Conservation (phyloP, 2,888 invertebrate species). For the Trichacis sp. region DNA sequence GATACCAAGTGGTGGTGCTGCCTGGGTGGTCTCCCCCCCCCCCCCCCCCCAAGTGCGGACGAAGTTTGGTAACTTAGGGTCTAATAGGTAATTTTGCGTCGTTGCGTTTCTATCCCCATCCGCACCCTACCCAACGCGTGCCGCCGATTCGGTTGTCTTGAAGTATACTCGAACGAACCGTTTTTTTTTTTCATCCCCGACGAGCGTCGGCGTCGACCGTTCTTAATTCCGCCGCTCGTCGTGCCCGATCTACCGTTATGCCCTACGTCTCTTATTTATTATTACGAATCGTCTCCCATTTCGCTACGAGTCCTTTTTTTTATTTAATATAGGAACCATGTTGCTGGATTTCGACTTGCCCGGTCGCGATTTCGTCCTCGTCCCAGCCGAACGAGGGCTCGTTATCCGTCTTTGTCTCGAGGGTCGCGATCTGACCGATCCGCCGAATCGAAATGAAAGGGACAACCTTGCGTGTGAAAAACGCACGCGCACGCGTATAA, state of each 20-base stretch:
- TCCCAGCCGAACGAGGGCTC: slow-evolving; percentile 37
- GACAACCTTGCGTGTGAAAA: neutral
- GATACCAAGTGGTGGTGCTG: slow-evolving; percentile 28
- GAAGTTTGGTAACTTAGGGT: slow-evolving; percentile 54
- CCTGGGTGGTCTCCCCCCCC: slow-evolving; percentile 9
- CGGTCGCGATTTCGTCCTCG: slow-evolving; percentile 25
- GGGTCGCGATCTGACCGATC: slow-evolving; percentile 41
- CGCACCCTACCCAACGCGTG: slow-evolving; percentile 14
- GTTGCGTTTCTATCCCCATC: slow-evolving; percentile 30
- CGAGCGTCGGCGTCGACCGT: slow-evolving; percentile 37
- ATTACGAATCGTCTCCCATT: slow-evolving; percentile 52
- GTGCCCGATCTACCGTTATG: slow-evolving; percentile 34
- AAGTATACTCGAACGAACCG: slow-evolving; percentile 3
- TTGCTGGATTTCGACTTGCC: slow-evolving; percentile 60
- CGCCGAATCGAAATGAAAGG: slow-evolving; percentile 8
- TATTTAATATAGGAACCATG: slow-evolving; percentile 68
- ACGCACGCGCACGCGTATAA: slow-evolving; percentile 45
- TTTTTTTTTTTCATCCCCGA: no score
- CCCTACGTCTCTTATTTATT: slow-evolving; percentile 48
- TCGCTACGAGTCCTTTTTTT: slow-evolving; percentile 59
- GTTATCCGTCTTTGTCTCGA: no score
- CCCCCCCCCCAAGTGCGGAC: slow-evolving; percentile 39
- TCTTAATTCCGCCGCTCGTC: slow-evolving; percentile 41
- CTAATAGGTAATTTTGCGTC: slow-evolving; percentile 58
- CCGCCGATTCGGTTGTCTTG: slow-evolving; percentile 1